phyloP scores from a whole-genome alignment of 2,113 vertebrate species.

The Cyphomyrus plagiostoma region DNA sequence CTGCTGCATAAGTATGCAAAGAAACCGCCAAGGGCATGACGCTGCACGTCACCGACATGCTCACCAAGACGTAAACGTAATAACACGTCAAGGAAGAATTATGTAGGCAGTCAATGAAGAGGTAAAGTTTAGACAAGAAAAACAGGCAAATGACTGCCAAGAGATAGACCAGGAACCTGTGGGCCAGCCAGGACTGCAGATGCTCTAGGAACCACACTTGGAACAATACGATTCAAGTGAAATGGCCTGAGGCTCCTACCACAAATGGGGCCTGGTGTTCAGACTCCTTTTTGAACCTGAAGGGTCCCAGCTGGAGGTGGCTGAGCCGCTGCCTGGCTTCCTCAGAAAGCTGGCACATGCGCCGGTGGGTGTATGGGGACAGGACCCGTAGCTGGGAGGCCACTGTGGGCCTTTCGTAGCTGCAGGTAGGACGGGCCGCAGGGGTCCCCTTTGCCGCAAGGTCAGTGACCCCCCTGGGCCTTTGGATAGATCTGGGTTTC shows the following conservation, averaged over 20 bases:
- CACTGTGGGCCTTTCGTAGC: constrained; percentile 80
- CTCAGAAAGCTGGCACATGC: constrained; percentile 86
- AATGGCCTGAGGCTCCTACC: constrained; percentile 56
- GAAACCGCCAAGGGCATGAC: constrained; percentile 21
- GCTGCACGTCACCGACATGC: constrained; percentile 21
- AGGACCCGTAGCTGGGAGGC: constrained; percentile 76
- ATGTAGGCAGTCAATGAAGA: neutral
- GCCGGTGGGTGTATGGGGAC: constrained; percentile 87
- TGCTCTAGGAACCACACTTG: neutral
- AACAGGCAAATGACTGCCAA: neutral
- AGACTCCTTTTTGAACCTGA: constrained; percentile 81
- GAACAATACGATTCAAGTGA: neutral
- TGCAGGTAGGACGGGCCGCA: constrained; percentile 29
- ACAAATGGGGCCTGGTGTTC: constrained; percentile 74
- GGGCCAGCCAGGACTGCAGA: neutral
- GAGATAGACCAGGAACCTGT: neutral
- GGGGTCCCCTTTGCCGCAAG: constrained; percentile 22
- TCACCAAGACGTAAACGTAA: neutral
- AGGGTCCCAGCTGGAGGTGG: constrained; percentile 86
- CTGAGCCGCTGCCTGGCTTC: constrained; percentile 74
- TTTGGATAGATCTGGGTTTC: constrained; percentile 37
- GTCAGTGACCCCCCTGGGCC: constrained; percentile 15
- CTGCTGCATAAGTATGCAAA: constrained; percentile 36
- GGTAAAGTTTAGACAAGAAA: neutral
- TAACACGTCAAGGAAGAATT: neutral